These are phyloP conservation scores for Cephus spinipes DNA, from an alignment of 2,888 invertebrate species.

Conservation along the genomic window DNA sequence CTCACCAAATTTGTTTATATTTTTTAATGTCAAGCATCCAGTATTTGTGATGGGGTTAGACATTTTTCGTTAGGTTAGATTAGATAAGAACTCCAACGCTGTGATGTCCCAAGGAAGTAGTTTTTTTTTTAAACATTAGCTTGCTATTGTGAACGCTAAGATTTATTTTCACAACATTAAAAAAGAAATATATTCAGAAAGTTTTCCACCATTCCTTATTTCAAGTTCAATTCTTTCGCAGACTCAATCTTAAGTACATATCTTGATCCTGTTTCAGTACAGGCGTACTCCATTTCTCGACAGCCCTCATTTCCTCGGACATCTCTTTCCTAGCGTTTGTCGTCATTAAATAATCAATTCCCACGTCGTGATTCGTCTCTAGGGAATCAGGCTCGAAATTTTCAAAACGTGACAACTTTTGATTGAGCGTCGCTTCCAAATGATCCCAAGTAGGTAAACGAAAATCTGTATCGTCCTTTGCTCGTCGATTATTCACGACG, in stretches of 20 bases:
- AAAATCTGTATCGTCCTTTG: slow-evolving; percentile 1
- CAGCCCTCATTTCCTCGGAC: slow-evolving; percentile 8
- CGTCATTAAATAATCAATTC: slow-evolving; percentile 36
- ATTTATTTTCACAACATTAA: too few relatives aligned
- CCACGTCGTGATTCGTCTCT: slow-evolving; percentile 32
- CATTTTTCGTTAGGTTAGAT: too few relatives aligned
- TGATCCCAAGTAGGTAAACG: slow-evolving; percentile 43
- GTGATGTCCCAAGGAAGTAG: too few relatives aligned
- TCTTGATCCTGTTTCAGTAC: slow-evolving; percentile 31
- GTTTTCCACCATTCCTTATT: too few relatives aligned
- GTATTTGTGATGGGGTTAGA: too few relatives aligned
- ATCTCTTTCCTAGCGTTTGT: slow-evolving; percentile 32
- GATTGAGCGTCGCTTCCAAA: slow-evolving; percentile 51
- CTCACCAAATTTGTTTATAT: too few relatives aligned
- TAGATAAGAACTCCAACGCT: too few relatives aligned
- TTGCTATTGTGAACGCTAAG: too few relatives aligned
- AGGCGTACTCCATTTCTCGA: slow-evolving; percentile 8
- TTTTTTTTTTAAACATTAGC: too few relatives aligned
- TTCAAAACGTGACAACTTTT: slow-evolving; percentile 47
- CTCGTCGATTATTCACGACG: slow-evolving; percentile 12
- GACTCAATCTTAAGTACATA: slow-evolving; percentile 21
- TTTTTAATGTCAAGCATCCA: too few relatives aligned
- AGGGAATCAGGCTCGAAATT: slow-evolving; percentile 35
- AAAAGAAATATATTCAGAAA: too few relatives aligned
- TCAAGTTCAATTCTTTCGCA: slow-evolving; percentile 10